Evolutionary conservation across 2,888 invertebrate genomes (phyloP), one percentile per base, ranked within the genome.

Genomic region (Euzophera pinguis): DNA sequence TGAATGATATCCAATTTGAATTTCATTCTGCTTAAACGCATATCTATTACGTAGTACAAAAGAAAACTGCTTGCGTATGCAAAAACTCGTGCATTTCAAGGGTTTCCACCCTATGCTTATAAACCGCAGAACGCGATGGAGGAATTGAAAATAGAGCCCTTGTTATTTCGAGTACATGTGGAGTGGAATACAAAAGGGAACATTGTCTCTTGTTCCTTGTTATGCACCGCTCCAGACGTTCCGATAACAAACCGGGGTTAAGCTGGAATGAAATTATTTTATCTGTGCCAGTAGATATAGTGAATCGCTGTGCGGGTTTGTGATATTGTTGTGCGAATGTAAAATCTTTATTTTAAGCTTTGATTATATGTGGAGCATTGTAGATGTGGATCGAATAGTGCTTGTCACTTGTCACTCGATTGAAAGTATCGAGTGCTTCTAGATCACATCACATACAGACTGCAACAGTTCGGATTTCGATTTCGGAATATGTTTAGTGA

Each of bases 131-230:
- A 74, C 59, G 69, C 76, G 69, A 75, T 80, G 71, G 75, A 81
- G 77, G 82, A 86, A 87, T 86, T 84, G 85, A 87, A 87, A 88
- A 84, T 87, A 85, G 86, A 78, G 78, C 82, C 82, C 87, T 88
- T 88, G 87, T 89, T 89, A 89, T 89, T 86, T 87, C 75, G 76
- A 88, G 85, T 79, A 75, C 73, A 79, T 75, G 83, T 83, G 75
- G 80, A 86, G 85, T 74, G 84, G 81, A 84, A 81, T 81, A 83
- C 82, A 84, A 84, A 85, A 78, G 78, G 81, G 76, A 69, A 81
- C 77, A 80, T 81, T 87, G 84, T 85, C 83, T 87, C 81, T 73
- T 67, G 71, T 64, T 71, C 68, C 81, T 87, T 85, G 86, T 89
- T 89, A 87, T 77, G 75, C 73, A 67, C 68, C 70, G 83, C 83